Conservation (phyloP, 2,888 invertebrate genomes). For the Phymatocera aterrima region DNA sequence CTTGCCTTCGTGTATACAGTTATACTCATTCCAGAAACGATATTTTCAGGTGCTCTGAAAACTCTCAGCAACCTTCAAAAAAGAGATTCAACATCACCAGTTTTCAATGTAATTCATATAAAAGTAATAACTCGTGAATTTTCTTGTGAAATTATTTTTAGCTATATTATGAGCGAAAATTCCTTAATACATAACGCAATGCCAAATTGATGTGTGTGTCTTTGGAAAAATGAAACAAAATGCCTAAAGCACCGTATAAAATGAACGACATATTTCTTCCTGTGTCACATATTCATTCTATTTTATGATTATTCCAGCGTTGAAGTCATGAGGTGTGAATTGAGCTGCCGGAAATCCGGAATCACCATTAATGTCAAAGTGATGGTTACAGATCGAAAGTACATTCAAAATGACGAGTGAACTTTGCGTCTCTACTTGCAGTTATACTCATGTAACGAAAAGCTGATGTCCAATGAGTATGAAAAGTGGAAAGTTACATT, state of each 20-base stretch:
- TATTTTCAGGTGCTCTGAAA: constrained; percentile 37
- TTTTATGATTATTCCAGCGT: too few species aligned
- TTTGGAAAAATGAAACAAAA: too few species aligned
- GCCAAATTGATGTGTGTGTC: too few species aligned
- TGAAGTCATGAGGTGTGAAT: too few species aligned
- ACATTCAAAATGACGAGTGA: too few species aligned
- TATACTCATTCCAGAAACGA: constrained; percentile 41
- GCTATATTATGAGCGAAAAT: neutral
- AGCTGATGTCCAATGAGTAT: neutral
- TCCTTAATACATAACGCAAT: too few species aligned
- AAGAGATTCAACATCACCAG: neutral
- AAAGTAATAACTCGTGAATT: neutral
- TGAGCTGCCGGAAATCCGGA: too few species aligned
- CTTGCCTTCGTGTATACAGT: constrained; percentile 37
- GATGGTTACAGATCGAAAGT: too few species aligned
- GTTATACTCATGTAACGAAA: neutral
- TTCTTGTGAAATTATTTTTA: neutral
- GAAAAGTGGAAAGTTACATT: neutral
- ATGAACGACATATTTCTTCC: too few species aligned
- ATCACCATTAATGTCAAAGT: too few species aligned
- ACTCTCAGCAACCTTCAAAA: constrained; percentile 18
- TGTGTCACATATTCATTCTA: too few species aligned
- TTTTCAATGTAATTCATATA: constrained; percentile 19
- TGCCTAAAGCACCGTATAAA: too few species aligned
- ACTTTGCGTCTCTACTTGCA: neutral